Evolutionary conservation across 2,888 invertebrate species (phyloP).

Genomic region (Scotopteryx bipunctaria): DNA sequence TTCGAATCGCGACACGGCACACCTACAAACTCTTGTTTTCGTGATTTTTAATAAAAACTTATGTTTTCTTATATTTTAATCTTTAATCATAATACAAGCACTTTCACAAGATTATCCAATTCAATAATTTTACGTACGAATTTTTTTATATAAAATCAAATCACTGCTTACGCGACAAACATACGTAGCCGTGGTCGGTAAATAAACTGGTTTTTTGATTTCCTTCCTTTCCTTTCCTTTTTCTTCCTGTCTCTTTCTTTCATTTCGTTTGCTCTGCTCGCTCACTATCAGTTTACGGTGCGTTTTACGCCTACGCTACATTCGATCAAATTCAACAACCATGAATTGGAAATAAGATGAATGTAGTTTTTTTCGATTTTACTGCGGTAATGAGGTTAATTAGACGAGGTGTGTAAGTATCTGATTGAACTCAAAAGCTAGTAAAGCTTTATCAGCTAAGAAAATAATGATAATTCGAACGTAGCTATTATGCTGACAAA

Average conservation of each 20-base stretch:
- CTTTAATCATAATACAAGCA: background rate
- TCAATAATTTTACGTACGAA: slow-evolving; percentile 1
- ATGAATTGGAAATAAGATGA: no score
- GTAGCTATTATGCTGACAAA: no score
- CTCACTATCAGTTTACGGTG: background rate
- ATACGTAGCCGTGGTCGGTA: slow-evolving; percentile 58
- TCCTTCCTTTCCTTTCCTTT: slow-evolving; percentile 20
- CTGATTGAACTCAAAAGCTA: no score
- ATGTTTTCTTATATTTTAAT: slow-evolving; percentile 1
- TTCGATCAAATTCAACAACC: background rate
- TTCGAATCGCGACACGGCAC: slow-evolving; percentile 71
- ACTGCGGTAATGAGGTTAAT: no score
- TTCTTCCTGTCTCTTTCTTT: background rate
- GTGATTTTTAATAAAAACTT: slow-evolving; percentile 9
- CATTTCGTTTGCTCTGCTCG: background rate
- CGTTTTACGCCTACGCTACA: background rate
- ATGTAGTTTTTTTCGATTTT: no score
- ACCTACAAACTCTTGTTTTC: slow-evolving; percentile 46
- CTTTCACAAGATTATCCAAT: slow-evolving; percentile 2
- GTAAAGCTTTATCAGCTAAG: no score
- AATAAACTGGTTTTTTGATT: slow-evolving; percentile 80
- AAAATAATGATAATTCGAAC: no score
- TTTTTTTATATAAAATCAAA: slow-evolving; percentile 3
- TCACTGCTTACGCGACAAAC: slow-evolving; percentile 42
- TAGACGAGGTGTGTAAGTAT: no score